Base-by-base conservation (phyloP, 2,888 invertebrate genomes). In the Marasmarcha lunaedactyla region DNA sequence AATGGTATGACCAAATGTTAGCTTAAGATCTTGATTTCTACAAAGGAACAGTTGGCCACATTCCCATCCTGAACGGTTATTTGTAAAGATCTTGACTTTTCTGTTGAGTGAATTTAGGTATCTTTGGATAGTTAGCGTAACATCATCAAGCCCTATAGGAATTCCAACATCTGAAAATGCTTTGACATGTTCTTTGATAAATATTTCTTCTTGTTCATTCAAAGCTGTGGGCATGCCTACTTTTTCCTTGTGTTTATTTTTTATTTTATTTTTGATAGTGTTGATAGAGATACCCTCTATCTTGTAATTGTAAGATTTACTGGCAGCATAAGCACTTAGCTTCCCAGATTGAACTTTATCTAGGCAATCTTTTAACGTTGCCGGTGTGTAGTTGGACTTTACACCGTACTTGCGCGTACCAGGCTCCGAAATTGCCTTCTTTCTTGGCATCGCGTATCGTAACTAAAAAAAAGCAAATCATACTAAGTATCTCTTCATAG, bases 191-290 rank as follows among this genome's bases (percentile, higher is more conserved):
- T 12, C 35, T 10, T 35, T 35, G 35, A 35, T 14, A 14, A 12
- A 14, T 14, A 14, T 35, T 35, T 35, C 35, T 35, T 35, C 35
- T n/a, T 35, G 13, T 14, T 35, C 14, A 35, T 14, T 35, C 12
- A 35, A 35, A 35, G 35, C 14, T 14, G 14, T 14, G 6, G 35
- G 35, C 14, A 10, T 14, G 14, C 35, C 35, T 14, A 35, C 35
- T 14, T 12, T 12, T 14, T 35, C 14, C 13, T 35, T 35, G 14
- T 35, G 35, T 35, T 35, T 35, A 15, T 14, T 35, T 14, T 35
- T 35, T 14, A 35, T 14, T 35, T 35, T 35, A 10, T 30, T 11
- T 11, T 11, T 20, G 20, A 30, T 11, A 10, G 30, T 10, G 30
- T 30, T 11, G 12, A 10, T 30, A n/a, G n/a, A n/a, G 4, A 20